Base-by-base conservation (phyloP, 2,888 invertebrate genomes). In the Meiosimyza decipiens region DNA sequence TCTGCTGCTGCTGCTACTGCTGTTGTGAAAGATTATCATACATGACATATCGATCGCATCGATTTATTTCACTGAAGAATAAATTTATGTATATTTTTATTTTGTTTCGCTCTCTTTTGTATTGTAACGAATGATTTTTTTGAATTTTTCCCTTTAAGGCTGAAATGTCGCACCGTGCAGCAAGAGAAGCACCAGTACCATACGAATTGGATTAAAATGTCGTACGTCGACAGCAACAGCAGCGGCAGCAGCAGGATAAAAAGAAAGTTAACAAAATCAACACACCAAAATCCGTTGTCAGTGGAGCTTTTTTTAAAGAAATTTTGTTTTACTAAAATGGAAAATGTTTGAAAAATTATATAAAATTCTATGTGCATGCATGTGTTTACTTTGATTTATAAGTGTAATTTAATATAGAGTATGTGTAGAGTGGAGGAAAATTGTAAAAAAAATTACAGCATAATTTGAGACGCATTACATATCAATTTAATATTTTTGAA, bases 181-280 rank as follows among this genome's bases (percentile, higher is more conserved):
- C 9, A 40, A 28, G 28, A 28, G 28, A 28, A 28, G 22, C 22
- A 18, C n/a, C 22, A 11, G 28, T 28, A 72, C 28, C 55, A 73
- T 70, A 49, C 70, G 73, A 69, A 71, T 73, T 68, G 71, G 70
- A 74, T 76, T 76, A 73, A 74, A 76, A 73, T 73, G 74, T 76
- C 67, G 74, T 74, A n/a, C 62, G n/a, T n/a, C 13, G 18, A 63
- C 62, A n/a, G 16, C 62, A 40, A 6, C 33, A 62, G 40, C 47
- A 40, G 49, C n/a, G 15, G 49, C 15, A 40, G 18, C 49, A 47
- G 47, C 9, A 60, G 33, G 40, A 40, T 12, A 9, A 59, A 64
- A 50, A 16, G 63, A 40, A 11, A 16, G 5, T 11, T 12, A 9
- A 47, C 47, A 12, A 18, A 47, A 15, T 16, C 40, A 33, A 63